phyloP scores from a whole-genome alignment of 2,797 vertebrate genomes.

The Myripristis jacobus region DNA sequence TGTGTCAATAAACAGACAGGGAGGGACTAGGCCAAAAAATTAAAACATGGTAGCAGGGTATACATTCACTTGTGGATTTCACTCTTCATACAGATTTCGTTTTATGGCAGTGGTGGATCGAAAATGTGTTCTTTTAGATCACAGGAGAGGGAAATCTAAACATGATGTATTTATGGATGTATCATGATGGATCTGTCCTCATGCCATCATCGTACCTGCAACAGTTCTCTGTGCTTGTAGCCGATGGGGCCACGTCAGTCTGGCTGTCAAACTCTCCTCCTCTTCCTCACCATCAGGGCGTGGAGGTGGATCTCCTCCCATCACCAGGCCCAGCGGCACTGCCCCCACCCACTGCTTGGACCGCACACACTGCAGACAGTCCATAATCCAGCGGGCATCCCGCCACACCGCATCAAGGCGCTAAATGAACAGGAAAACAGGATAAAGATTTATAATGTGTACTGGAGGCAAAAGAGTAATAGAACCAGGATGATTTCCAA shows the following conservation, averaged over 20 bases:
- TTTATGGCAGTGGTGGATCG: no score
- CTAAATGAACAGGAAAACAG: slow-evolving; percentile 53
- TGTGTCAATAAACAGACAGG: no score
- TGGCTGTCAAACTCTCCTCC: slow-evolving; percentile 61
- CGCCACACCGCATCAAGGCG: slow-evolving; percentile 80
- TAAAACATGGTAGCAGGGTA: no score
- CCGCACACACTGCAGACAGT: slow-evolving; percentile 83
- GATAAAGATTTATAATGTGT: background rate
- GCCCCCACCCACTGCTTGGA: slow-evolving; percentile 81
- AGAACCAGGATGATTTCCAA: background rate
- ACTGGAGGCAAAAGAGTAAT: background rate
- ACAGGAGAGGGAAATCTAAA: no score
- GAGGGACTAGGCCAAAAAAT: no score
- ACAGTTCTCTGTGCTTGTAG: slow-evolving; percentile 56
- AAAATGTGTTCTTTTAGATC: no score
- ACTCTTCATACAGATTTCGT: no score
- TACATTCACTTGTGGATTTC: no score
- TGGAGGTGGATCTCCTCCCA: slow-evolving; percentile 78
- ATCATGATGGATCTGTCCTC: background rate
- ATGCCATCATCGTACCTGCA: slow-evolving; percentile 57
- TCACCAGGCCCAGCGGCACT: slow-evolving; percentile 81
- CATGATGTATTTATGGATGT: no score
- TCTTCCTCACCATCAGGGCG: slow-evolving; percentile 71
- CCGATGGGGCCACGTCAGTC: slow-evolving; percentile 66
- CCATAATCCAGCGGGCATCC: slow-evolving; percentile 84